A percentile compares a stretch with the other conserved stretches of the same genome.
phyloP scores from a whole-genome alignment of 2,797 vertebrate genomes.

The Myotis myotis region DNA sequence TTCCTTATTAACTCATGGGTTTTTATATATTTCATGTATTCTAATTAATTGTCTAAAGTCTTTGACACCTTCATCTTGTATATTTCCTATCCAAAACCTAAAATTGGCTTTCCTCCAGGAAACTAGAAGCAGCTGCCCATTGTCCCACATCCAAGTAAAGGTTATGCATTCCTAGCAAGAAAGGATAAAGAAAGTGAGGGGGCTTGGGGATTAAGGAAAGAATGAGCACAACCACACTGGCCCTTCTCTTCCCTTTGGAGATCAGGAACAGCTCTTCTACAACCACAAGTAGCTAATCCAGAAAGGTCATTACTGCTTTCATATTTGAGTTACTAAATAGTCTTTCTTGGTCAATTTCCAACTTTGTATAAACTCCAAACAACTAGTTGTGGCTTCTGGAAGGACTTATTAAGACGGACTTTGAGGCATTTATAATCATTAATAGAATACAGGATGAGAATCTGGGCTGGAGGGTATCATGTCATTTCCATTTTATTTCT shows the following conservation, averaged over 20 bases:
- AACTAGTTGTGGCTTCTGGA: constrained; percentile 23
- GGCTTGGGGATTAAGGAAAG: neutral
- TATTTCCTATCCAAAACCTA: constrained; percentile 8
- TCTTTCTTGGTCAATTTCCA: constrained; percentile 7
- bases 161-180: neutral
- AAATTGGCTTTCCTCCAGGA: constrained; percentile 17
- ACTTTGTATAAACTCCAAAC: neutral
- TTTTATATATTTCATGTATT: constrained; percentile 40
- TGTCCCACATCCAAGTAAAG: constrained; percentile 9
- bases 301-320: neutral
- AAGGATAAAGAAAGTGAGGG: neutral
- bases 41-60: neutral
- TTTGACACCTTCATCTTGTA: constrained; percentile 4
- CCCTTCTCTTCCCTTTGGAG: neutral
- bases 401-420: neutral
- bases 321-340: neutral
- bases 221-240: neutral
- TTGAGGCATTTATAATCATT: constrained; percentile 10
- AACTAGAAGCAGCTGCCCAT: neutral
- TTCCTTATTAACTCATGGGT: neutral
- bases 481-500: constrained; percentile 41
- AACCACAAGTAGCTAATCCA: neutral
- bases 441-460: constrained; percentile 31
- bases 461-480: neutral
- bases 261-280: neutral